Percentiles rank a stretch among this genome's conserved stretches.
Evolutionary conservation across 2,113 vertebrate genomes (phyloP).

Genomic region (Pitta sordida): DNA sequence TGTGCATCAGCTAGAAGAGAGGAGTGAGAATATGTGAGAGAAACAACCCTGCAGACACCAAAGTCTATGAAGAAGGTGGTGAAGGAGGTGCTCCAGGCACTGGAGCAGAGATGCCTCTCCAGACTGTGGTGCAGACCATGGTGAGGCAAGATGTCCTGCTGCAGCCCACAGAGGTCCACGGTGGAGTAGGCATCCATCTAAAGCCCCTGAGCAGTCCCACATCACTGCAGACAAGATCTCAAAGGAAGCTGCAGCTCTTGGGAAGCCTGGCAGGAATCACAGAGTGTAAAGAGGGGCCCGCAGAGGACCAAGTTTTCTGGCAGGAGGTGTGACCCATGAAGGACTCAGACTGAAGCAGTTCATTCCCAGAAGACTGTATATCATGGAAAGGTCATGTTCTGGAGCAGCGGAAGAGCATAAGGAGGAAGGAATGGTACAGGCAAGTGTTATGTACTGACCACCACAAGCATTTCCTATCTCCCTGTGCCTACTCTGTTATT

Average conservation of each 20-base stretch:
- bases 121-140: background rate
- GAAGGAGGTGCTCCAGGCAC: background rate
- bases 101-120: background rate
- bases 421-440: background rate
- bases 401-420: background rate
- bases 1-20: background rate
- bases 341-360: accelerated
- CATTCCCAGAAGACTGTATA: accelerated
- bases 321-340: background rate
- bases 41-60: background rate
- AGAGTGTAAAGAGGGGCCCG: background rate
- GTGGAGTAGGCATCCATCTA: background rate
- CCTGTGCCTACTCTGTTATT: background rate
- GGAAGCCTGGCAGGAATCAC: background rate
- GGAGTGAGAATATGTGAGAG: background rate
- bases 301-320: background rate
- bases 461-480: accelerated
- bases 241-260: background rate
- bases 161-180: background rate
- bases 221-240: background rate
- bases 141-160: background rate
- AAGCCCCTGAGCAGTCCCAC: accelerated
- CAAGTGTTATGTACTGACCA: background rate
- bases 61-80: background rate
- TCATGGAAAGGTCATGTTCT: background rate